Base-by-base conservation (phyloP, 2,888 invertebrate genomes). In the Drosophila birchii region DNA sequence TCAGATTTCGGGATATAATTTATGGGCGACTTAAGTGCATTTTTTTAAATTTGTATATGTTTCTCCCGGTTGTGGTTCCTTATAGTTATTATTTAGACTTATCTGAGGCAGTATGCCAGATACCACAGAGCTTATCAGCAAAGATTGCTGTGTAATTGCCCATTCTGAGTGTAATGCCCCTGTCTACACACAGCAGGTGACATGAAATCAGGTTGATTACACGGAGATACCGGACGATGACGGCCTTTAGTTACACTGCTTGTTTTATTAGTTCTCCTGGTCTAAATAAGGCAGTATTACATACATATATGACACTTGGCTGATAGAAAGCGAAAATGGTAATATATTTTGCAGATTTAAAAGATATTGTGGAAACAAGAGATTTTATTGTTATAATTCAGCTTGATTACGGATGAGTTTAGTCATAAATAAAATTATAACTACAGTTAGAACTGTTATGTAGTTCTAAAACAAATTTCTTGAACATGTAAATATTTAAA, bases 201-300 rank as follows among this genome's bases (percentile, higher is more conserved):
- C 63, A 64, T 64, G 49, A 64, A 61, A 58, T 61, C 41, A 61
- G 60, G 64, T 63, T 64, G 47, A 63, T 63, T 63, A 64, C 39
- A 64, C 39, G 63, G 64, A 63, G 64, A 47, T 49, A 63, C 20
- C 39, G 26, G 18, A 36, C 44, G 16, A 20, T 34, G 49, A 51
- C 18, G 1, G 34, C 23, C 43, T 43, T 57, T 34, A 34, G 61
- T 43, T 32, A 54, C 14, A 32, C 32, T 29, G 9, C 12, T 9
- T 20, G 20, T 39, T 32, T 41, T 54, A 41, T 44, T 9, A 29
- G 32, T 47, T 63, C 39, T 23, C 18, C 12, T 26, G 36, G 36
- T n/a, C 1, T 6, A 62, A 38, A 62, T 62, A 44, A 44, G 26
- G 11, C 26, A 23, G n/a, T 51, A 51, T 20, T n/a, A 20, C 14